Evolutionary conservation across 2,888 invertebrate genomes (phyloP), one percentile per base, ranked within the genome.

Genomic region (Acrobasis repandana): DNA sequence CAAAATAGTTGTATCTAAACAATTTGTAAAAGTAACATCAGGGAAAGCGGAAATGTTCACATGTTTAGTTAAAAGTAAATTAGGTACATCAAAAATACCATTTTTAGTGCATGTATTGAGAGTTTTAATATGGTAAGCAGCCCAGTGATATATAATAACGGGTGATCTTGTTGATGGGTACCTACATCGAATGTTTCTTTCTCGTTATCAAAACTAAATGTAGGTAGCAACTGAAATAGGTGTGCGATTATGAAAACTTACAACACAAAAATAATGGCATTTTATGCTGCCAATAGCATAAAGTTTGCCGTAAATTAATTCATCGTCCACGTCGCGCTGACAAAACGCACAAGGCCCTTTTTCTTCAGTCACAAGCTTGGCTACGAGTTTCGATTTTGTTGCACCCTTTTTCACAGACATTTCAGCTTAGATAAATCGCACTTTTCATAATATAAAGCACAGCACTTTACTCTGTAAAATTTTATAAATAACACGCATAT

Each of bases 201-300:
- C 28, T 28, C 28, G 28, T 28, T 28, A 6, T 5, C 6, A 6
- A 28, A 28, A 28, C 28, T 5, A 28, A 5, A 28, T 4, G 6
- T 28, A 5, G 28, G 6, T 28, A 28, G 8, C 0, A 57, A 47
- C 15, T 46, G 20, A 61, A 36, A n/a, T 15, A 9, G 28, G 5
- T 50, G n/a, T 16, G 28, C 16, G 54, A 38, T 54, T 56, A 56
- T 3, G 11, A 51, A 33, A 51, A 88, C 93, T 90, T 92, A 96
- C 96, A 88, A 95, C 91, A 79, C 96, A 97, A 82, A 94, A 96
- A 73, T 96, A 95, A 78, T 97, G 96, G 2, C 95, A 95, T 46
- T 93, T 85, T 33, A 95, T 85, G 11, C 93, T 90, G 11, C 92
- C 88, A 52, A 93, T 88, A 10, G 87, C 83, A 68, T 94, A 93